Base-by-base conservation (phyloP, 2,888 invertebrate genomes). In the Notodonta ziczac region DNA sequence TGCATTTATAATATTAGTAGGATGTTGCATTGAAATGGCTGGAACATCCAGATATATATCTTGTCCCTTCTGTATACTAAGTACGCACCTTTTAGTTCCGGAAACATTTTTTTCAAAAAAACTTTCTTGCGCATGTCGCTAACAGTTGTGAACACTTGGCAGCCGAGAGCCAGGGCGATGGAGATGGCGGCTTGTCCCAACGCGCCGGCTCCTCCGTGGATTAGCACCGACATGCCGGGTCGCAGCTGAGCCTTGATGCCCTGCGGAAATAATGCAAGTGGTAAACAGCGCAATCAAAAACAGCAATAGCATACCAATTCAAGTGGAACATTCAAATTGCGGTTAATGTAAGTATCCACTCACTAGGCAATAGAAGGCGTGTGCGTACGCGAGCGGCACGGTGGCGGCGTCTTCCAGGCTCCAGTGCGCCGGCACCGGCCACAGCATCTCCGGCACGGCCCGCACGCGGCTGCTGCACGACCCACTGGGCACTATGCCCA, bases 371-470 rank as follows among this genome's bases (percentile, higher is more conserved):
- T 89, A 90, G 56, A 84, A 91, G 0, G 94, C 94, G 0, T 96
- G 94, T 32, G 90, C 89, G 75, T 97, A 97, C 0, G 97, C 96
- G 51, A 97, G 95, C 0, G 97, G 97, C 0, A 97, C 95, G 0
- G 97, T 96, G 10, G 96, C 96, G 4, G 96, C 97, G 65, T 97
- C 96, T 76, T 96, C 95, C 35, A 97, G 80, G 4, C 92, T 94
- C 97, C 97, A 97, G 48, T 92, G 81, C 1, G 94, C 90, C 0
- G 97, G 97, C 9, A 97, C 93, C 8, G 95, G 93, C 97, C 97
- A 97, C 48, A 88, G 70, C 61, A 95, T 82, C 53, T 91, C 81
- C 0, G 86, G 83, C 66, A 94, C 90, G 7, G 93, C 94, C 52
- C 85, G 86, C 8, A 96, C 93, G 48, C 90, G 81, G 6, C 94